Evolutionary conservation across 2,113 vertebrate genomes (phyloP).

Genomic region (Sapajus apella): DNA sequence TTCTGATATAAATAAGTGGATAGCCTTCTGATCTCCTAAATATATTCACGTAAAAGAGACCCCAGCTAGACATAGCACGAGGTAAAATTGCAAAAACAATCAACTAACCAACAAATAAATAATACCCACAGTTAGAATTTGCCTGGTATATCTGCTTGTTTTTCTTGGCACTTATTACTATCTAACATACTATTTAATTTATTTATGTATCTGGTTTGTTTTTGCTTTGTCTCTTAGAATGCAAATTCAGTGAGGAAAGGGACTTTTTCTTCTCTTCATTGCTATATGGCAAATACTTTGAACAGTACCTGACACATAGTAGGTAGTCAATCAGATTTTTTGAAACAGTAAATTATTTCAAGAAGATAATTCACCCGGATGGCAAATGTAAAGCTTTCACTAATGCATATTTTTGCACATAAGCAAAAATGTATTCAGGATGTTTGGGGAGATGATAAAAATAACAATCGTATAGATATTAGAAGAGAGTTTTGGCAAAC

Average conservation of each 20-base stretch:
- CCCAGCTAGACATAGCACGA: background rate
- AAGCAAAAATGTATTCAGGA: background rate
- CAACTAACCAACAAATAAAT: background rate
- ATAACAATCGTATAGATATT: background rate
- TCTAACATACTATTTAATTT: background rate
- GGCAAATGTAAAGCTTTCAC: background rate
- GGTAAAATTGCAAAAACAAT: background rate
- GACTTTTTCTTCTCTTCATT: constrained; percentile 15
- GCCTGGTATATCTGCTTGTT: background rate
- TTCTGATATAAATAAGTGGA: background rate
- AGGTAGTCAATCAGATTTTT: background rate
- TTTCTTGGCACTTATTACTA: background rate
- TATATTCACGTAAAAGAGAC: background rate
- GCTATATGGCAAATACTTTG: background rate
- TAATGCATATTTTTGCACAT: background rate
- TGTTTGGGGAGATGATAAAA: background rate
- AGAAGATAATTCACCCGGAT: background rate
- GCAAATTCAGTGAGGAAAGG: background rate
- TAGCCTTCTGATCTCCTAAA: background rate
- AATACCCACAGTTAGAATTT: background rate
- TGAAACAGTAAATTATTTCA: background rate
- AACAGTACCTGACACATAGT: background rate
- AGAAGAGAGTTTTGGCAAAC: background rate
- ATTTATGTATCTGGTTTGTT: background rate
- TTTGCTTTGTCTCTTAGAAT: background rate